Base-by-base conservation (phyloP, 1,140 invertebrate genomes). In the Oscheius sp. region DNA sequence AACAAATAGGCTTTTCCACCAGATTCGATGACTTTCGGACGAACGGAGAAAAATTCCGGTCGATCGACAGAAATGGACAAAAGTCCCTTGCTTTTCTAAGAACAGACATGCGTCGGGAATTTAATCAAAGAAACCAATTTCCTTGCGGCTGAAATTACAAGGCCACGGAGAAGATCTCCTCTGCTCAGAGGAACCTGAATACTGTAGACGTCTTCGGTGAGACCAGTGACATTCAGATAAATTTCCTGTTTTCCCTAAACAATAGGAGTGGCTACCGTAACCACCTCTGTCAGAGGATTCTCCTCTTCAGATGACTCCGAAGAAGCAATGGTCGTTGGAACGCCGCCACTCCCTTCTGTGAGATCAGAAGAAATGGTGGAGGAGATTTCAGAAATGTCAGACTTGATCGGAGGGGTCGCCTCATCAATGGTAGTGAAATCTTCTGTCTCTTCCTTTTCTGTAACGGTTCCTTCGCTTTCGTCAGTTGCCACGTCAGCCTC, bases 161-260 rank as follows among this genome's bases (percentile, higher is more conserved):
- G 3, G 3, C 28, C 28, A 31, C 32, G 15, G 28, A 35, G 26
- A 3, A 35, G 4, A 32, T 35, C 32, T 29, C 59, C 32, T 26
- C 32, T 35, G 15, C 59, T 32, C 32, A 62, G 34, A 18, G 4
- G 15, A 3, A 7, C 23, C 13, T 35, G 23, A 13, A 62, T 31
- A 7, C 3, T 18, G 4, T 29, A 10, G 7, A 63, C 28, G 10
- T 18, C 34, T 34, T 32, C 46, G 45, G 45, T 49, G 13, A 31
- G 35, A 15, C 68, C 68, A 34, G 58, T 62, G 36, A 64, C 45
- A 35, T 45, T 71, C 29, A 64, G 28, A 36, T 68, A 49, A 0
- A 31, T n/a, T 29, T 59, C 67, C 23, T 71, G 62, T 26, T 35
- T 63, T 34, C 23, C 52, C 68, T 42, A 29, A 3, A 31, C 18